phyloP scores from a whole-genome alignment of 2,797 vertebrate genomes.

The Paratrypauchen microcephalus region DNA sequence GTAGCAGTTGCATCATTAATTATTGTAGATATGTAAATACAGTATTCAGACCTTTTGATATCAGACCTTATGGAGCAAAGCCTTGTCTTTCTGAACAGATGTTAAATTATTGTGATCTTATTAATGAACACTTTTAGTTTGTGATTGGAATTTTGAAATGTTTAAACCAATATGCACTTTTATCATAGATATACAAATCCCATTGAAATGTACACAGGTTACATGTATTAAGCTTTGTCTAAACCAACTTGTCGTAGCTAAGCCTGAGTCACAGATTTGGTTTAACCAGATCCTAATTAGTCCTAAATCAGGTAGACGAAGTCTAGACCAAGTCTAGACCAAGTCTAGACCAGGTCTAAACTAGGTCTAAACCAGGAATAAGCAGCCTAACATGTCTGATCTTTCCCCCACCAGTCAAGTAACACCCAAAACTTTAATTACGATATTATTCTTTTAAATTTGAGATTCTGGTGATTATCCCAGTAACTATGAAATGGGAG shows the following conservation, averaged over 20 bases:
- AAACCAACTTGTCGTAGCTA: background rate
- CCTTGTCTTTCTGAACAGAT: background rate
- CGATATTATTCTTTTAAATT: background rate
- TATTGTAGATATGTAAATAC: slow-evolving; percentile 61
- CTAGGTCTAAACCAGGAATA: too few species aligned
- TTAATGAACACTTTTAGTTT: background rate
- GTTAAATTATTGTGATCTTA: background rate
- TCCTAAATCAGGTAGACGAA: too few species aligned
- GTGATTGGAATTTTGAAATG: background rate
- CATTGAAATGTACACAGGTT: background rate
- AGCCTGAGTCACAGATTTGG: too few species aligned
- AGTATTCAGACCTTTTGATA: slow-evolving; percentile 64
- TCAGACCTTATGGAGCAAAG: slow-evolving; percentile 49
- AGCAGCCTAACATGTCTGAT: too few species aligned
- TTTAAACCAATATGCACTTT: background rate
- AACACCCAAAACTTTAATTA: background rate
- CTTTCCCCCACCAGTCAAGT: background rate
- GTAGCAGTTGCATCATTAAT: slow-evolving; percentile 65
- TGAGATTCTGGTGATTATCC: background rate
- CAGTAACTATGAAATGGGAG: background rate
- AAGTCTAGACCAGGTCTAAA: too few species aligned
- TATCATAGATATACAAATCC: too few species aligned
- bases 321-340: too few species aligned
- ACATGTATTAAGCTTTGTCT: background rate
- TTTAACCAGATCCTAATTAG: too few species aligned